Evolutionary conservation across 23 tunicate species (phyloP), one percentile per base, ranked within the genome.

Genomic region (Phallusia fumigata): DNA sequence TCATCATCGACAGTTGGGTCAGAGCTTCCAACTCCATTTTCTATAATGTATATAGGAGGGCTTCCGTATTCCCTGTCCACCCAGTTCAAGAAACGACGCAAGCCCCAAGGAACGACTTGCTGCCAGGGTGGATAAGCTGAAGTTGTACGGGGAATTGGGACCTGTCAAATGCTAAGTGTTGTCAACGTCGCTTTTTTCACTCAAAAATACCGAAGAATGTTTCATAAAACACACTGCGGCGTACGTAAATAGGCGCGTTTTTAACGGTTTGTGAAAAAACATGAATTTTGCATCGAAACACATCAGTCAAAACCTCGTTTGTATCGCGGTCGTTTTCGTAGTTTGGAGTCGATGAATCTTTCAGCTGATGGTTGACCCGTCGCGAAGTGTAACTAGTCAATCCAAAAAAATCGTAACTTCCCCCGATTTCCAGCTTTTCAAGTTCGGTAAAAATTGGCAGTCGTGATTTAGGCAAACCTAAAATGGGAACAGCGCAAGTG

Each of bases 101-200:
- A 84, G 16, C 99, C 99, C 90, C 90, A 96, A 6, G 99, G 99
- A 32, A 96, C 99, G 19, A 85, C 58, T 83, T 90, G 95, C 31
- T 91, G 83, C 99, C 99, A 96, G 16, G 82, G 90, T 0, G 99
- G 98, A 35, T 74, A 51, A 19, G 89, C 98, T 86, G 89, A 90
- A 19, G 35, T 86, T 28, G 94, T 93, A 21, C 90, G 94, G 47
- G 93, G 82, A 12, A 94, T 79, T 0, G 94, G 34, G 34, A 78
- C 91, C 98, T 94, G 35, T 18, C 3, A 40, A 40, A 40, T 40
- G 10, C 10, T 40, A 40, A 40, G 47, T 40, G 47, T 10, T 40
- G n/a, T n/a, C n/a, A n/a, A n/a, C n/a, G n/a, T n/a, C n/a, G n/a
- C n/a, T n/a, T n/a, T n/a, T n/a, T n/a, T n/a, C n/a, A n/a, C n/a